Base-by-base conservation (phyloP, 2,113 vertebrate species). In the Neotragus pygmaeus region DNA sequence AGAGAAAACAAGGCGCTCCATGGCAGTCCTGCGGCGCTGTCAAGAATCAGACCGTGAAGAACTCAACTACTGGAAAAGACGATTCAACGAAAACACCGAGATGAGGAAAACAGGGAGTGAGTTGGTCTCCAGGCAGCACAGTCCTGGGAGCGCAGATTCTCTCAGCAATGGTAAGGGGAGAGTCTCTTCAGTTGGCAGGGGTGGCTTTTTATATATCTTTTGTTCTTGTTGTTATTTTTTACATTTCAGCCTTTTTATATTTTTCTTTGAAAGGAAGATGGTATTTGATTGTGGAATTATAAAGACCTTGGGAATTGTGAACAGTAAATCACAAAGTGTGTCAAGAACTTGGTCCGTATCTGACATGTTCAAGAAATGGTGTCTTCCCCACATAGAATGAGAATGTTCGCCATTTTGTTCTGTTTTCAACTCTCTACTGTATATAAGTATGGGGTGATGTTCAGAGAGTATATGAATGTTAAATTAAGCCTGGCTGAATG, bases 11-110 rank as follows among this genome's bases (percentile, higher is more conserved):
- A 98, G 99, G 82, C 99, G 99, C 57, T 99, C 99, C 0, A 99
- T 99, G 98, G 99, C 99, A 0, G 99, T 99, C 96, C 99, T 99
- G 95, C 99, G 99, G 47, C 99, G 99, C 95, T 99, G 99, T 97
- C 99, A 99, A 98, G 99, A 99, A 98, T 99, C 99, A 0, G 99
- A 99, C 80, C 99, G 99, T 0, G 99, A 99, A 78, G 99, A 99
- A 95, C 99, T 99, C 64, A 99, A 99, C 99, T 99, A 99, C 98
- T 99, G 99, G 99, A 99, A 99, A 97, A 98, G 99, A 75, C 98
- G 99, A 4, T 99, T 99, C 57, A 99, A 98, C 0, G 99, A 99
- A 98, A 99, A 99, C 66, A 99, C 99, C 0, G 99, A 99, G 97
- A 98, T 99, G 0, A 99, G 99, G 91, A 99, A 99, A 98, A 99